Base-by-base conservation (phyloP, 64 coral and sea anemone species). In the Montipora sp. region DNA sequence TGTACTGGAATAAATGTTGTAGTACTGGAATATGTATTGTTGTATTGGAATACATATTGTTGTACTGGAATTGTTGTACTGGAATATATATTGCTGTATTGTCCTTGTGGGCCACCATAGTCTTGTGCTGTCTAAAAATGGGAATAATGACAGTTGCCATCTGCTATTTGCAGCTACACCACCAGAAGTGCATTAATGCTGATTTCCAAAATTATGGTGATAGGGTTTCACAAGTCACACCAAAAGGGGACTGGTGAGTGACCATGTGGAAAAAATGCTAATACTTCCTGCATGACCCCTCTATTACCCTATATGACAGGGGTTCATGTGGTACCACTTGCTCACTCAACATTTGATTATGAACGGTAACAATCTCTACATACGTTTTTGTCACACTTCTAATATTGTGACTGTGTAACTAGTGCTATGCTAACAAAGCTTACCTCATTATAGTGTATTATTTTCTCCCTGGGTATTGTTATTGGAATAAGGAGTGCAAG, bases 391-490 rank as follows among this genome's bases (percentile, higher is more conserved):
- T 12, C 60, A 63, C 60, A 63, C 60, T 63, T 63, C 60, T 63
- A 63, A 63, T 63, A 63, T 63, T 63, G 60, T 63, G 60, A 63
- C 60, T 63, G 13, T 63, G 60, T 63, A 63, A 16, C 60, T 63
- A 63, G 60, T 63, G 3, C 60, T 63, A 63, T 63, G 60, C 60
- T 63, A 14, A 63, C 60, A 8, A 63, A 63, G 60, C 3, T 84
- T 75, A 92, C 81, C 80, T 92, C 71, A 84, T 74, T 74, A 84
- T 92, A 92, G 45, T n/a, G n/a, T n/a, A n/a, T n/a, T n/a, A n/a
- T n/a, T n/a, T n/a, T n/a, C n/a, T n/a, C n/a, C n/a, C n/a, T n/a
- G n/a, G n/a, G n/a, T n/a, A n/a, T n/a, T n/a, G n/a, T n/a, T n/a
- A n/a, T n/a, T n/a, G n/a, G n/a, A n/a, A n/a, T n/a, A n/a, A n/a